Evolutionary conservation across 2,113 vertebrate genomes (phyloP), one percentile per base, ranked within the genome.

Genomic region (Nesoenas mayeri): DNA sequence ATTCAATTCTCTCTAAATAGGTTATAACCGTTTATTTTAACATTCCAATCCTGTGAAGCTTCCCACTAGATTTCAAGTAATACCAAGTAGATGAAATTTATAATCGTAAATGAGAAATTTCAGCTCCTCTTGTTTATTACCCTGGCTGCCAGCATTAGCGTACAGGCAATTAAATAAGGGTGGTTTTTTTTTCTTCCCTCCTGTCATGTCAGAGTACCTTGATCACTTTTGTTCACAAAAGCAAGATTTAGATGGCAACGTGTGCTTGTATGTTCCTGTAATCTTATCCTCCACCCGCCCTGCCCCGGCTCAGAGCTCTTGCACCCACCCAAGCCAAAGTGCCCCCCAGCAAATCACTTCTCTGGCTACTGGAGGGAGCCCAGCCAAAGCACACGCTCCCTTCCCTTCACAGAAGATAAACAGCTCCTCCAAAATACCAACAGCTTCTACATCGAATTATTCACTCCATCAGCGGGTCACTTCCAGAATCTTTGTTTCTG

Each of bases 1-100:
- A 87, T 89, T 94, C 86, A 85, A 36, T 94, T 93, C 77, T 92
- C 60, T 91, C 83, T 80, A 89, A 88, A 95, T 53, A 92, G 69
- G 56, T 93, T 91, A 86, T 80, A 96, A 91, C 56, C 22, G 3
- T 88, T 93, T 88, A 95, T 79, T 95, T 93, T 65, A 95, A 85
- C 40, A 57, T 91, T 96, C 65, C 15, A 95, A 34, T 75, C 65
- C 80, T 22, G 24, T 72, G 86, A 96, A 91, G 53, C 65, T 94
- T 95, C 85, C 77, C 86, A 84, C 65, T 87, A 79, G 61, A 91
- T 82, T 95, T 92, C 80, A 91, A 91, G 86, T 79, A 94, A 91
- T 65, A 87, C 44, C 44, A 79, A 91, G 67, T 29, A 92, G 65
- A 91, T n/a, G 12, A 89, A 95, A 91, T 89, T 69, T 69, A 77